Evolutionary conservation across 2,888 invertebrate species (phyloP), one percentile per base, ranked within the genome.

Genomic region (Eupithecia subfuscata): DNA sequence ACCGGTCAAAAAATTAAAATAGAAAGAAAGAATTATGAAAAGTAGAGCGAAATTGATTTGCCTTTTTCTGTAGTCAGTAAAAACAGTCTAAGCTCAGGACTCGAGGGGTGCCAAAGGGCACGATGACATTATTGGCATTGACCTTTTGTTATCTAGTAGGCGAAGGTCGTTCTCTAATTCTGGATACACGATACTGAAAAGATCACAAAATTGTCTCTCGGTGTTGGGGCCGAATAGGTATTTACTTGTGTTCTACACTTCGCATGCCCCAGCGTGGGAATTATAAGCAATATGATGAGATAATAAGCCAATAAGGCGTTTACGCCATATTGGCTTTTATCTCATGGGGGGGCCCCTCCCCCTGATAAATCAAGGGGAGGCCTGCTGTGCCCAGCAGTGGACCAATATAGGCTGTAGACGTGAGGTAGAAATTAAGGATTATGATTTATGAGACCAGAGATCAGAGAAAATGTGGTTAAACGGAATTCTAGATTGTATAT

Each of bases 111-210:
- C n/a, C 40, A 67, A 68, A 68, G 68, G 25, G 43, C 68, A 68
- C 70, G 9, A 40, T 25, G 70, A 70, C 60, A 37, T 70, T 37
- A 56, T 69, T 69, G 70, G 37, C 52, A 56, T 70, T 70, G 70
- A 60, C 37, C 70, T 70, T 70, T 56, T 70, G 14, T 7, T 56
- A 70, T 56, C 34, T 52, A 18, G 16, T 34, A 69, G 52, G 69
- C n/a, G 48, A 69, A 69, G 69, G 48, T 69, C 52, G 8, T 18
- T 56, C 12, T 22, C 56, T 56, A 56, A 22, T 56, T 56, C 56
- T 56, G 56, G 22, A 25, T 56, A 0, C 56, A 56, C 11, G 11
- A 25, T 56, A 56, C 12, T 56, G 12, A 56, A 22, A 25, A 25
- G 8, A 22, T n/a, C 52, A n/a, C 52, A 52, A 22, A 22, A 22